Base-by-base conservation (phyloP, 2,113 vertebrate species). In the Microtus pennsylvanicus region DNA sequence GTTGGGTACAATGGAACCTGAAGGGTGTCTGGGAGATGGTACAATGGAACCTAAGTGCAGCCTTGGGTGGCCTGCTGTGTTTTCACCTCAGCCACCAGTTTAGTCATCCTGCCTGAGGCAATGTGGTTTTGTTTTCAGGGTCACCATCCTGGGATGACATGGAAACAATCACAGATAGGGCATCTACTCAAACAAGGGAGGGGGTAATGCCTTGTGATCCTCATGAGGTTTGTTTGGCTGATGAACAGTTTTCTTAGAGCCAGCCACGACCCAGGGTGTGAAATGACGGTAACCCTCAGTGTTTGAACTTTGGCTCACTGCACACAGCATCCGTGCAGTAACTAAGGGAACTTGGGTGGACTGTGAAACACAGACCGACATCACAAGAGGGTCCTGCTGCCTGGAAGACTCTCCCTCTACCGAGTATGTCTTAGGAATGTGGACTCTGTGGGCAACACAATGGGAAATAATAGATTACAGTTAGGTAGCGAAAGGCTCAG, bases 211-310 rank as follows among this genome's bases (percentile, higher is more conserved):
- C 96, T 89, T 45, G 50, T 82, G 70, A 89, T 92, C 93, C 90
- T 94, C 80, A 95, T 95, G 90, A 94, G 85, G 77, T 76, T 94
- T 91, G 67, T 95, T 97, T 82, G 95, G 45, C 65, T 97, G 91
- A 98, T 96, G 94, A 97, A 83, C 89, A 55, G 89, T 93, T 96
- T 80, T 77, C 94, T 96, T 50, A 61, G 47, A 98, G 86, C 96
- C 77, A 76, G 63, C 0, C 5, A 63, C 87, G 38, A 87, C 97
- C 90, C 94, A 94, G 75, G 74, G 86, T 96, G 85, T 55, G 95
- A 98, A 97, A 74, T 96, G 97, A 52, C 88, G 97, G 75, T 16
- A 94, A 96, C 63, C 28, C 5, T 22, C 87, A 96, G 22, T 91
- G 74, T 97, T 97, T 95, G 81, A 69, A 45, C 97, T 97, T 70